Base-by-base conservation (phyloP, 2,888 invertebrate genomes). In the Ptilodon capucinus region DNA sequence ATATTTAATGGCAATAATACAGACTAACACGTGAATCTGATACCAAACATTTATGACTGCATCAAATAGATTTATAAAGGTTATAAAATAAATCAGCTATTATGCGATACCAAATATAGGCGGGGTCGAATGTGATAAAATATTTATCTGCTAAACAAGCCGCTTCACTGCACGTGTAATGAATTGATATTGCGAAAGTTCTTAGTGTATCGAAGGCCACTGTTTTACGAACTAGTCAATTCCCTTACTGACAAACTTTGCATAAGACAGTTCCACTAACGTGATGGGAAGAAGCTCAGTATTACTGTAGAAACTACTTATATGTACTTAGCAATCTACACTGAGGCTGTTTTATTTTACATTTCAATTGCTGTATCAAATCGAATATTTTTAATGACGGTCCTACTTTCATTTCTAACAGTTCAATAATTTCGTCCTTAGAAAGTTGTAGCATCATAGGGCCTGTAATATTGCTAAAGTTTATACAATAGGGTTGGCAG, bases 371-470 rank as follows among this genome's bases (percentile, higher is more conserved):
- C 74, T 97, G 96, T 75, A 98, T 96, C 60, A 98, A 93, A 90
- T 98, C 97, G 76, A 94, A 96, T 70, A 98, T 97, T 92, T 98
- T 98, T 51, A 98, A 84, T 14, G 98, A 97, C 6, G 98, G 98
- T 1, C 98, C 98, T 50, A 98, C 97, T 92, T 98, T 98, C 93
- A 97, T 97, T 64, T 97, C 96, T 18, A 97, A 94, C 56, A 97
- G 91, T 70, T 95, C 95, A 67, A 98, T 94, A 57, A 98, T 96
- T 86, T 98, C 95, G 79, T 98, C 97, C 89, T 98, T 97, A 42
- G 95, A 95, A 50, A 98, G 89, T 58, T 94, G 93, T 51, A 98
- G 89, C 74, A 98, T 91, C 75, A 93, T 93, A 52, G 95, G 93
- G 0, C 98, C 98, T 64, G 96, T 95, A 57, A 98, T 94, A 80